Conservation (phyloP, 2,113 vertebrate species). For the Ardeotis arabs region DNA sequence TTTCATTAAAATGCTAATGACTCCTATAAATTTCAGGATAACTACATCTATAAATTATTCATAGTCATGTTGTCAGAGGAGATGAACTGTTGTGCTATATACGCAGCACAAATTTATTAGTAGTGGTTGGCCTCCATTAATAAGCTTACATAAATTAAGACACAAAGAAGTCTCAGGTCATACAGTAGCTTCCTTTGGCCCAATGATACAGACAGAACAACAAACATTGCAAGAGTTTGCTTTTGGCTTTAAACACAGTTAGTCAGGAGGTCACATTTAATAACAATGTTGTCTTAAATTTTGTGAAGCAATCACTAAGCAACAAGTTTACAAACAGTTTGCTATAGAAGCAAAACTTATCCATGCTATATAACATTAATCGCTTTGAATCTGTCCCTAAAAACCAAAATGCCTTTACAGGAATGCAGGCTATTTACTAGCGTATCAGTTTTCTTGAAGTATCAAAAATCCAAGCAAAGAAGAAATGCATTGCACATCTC, state of each 20-base stretch:
- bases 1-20: slow-evolving; percentile 81
- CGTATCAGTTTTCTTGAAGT: background rate
- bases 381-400: background rate
- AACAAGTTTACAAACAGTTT: background rate
- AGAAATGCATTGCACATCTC: background rate
- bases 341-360: background rate
- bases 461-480: background rate
- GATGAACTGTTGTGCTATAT: slow-evolving; percentile 40
- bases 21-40: slow-evolving; percentile 66
- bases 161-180: background rate
- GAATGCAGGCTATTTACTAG: background rate
- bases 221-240: background rate
- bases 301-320: background rate
- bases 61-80: slow-evolving; percentile 14
- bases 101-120: slow-evolving; percentile 34
- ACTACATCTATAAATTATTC: slow-evolving; percentile 75
- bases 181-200: background rate
- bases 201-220: background rate
- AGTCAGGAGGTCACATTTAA: background rate
- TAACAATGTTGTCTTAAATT: background rate
- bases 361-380: accelerated
- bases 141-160: slow-evolving; percentile 41
- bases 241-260: background rate
- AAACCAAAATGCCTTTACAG: background rate
- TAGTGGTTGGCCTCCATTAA: slow-evolving; percentile 32